Evolutionary conservation across 1,140 invertebrate species (phyloP).

Genomic region (Delia radicum): DNA sequence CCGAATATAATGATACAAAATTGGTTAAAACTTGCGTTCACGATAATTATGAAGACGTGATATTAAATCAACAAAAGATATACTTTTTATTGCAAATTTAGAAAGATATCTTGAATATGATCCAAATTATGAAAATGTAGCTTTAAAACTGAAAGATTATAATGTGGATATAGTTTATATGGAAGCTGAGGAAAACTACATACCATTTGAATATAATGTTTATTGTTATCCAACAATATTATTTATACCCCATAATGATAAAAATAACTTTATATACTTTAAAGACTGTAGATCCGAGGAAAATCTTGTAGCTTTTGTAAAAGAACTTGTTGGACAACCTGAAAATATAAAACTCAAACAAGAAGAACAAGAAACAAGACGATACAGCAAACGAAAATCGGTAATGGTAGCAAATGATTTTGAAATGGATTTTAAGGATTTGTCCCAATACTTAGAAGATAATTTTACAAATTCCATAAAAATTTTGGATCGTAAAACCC

Average conservation of each 20-base stretch:
- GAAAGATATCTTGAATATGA: background rate
- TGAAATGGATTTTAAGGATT: background rate
- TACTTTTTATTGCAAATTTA: conserved; percentile 7
- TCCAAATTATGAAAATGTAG: conserved; percentile 17
- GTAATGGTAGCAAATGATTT: background rate
- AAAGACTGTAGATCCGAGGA: background rate
- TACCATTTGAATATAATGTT: conserved; percentile 17
- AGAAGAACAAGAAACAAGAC: background rate
- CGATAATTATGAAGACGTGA: conserved; percentile 7
- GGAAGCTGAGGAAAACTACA: conserved; percentile 20
- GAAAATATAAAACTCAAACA: background rate
- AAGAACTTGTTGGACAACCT: background rate
- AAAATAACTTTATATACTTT: conserved; percentile 19
- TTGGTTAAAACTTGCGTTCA: conserved; percentile 21
- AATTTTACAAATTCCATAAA: background rate
- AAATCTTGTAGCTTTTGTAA: background rate
- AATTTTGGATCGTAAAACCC: background rate
- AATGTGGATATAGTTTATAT: conserved; percentile 17
- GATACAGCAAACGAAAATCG: background rate
- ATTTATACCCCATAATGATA: conserved; percentile 9
- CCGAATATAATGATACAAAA: background rate
- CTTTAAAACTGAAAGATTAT: background rate
- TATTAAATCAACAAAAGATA: conserved; percentile 12
- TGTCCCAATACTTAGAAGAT: background rate
- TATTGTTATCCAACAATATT: conserved; percentile 14